phyloP scores from a whole-genome alignment of 2,888 invertebrate genomes.

The Trypoxylon attenuatum region DNA sequence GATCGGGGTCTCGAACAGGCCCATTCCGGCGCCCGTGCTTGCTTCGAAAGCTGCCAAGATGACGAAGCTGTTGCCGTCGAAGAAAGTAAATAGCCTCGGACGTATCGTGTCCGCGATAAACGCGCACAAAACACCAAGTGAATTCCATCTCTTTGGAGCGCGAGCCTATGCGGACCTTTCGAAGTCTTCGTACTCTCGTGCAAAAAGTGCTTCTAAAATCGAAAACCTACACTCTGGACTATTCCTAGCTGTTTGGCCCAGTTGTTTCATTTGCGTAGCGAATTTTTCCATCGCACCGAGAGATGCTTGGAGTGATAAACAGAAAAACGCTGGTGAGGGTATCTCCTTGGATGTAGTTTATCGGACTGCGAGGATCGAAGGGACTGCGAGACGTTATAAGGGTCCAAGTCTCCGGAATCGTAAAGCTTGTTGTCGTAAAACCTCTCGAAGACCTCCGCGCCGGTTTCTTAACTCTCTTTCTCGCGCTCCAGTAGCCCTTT shows the following conservation, averaged over 20 bases:
- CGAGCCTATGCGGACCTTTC: not conserved
- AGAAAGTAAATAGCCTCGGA: constrained; percentile 45
- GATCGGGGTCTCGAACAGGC: constrained; percentile 36
- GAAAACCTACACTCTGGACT: too few relatives aligned
- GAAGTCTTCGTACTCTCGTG: too few relatives aligned
- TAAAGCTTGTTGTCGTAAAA: constrained; percentile 59
- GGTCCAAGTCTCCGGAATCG: constrained; percentile 27
- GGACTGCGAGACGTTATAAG: too few relatives aligned
- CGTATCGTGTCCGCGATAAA: constrained; percentile 25
- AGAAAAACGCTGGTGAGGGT: too few relatives aligned
- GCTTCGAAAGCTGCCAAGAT: constrained; percentile 34
- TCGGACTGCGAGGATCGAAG: too few relatives aligned
- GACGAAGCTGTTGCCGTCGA: constrained; percentile 48
- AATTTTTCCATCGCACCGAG: too few relatives aligned
- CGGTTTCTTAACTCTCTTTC: not conserved
- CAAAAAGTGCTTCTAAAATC: too few relatives aligned
- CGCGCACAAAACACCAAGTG: constrained; percentile 12
- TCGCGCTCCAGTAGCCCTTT: not conserved
- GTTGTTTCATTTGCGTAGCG: too few relatives aligned
- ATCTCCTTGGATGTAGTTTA: too few relatives aligned
- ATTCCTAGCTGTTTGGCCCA: too few relatives aligned
- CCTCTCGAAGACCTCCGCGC: too few relatives aligned
- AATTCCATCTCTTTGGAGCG: not conserved
- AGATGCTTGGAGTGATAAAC: too few relatives aligned
- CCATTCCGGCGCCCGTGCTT: constrained; percentile 16